phyloP scores from a whole-genome alignment of 2,113 vertebrate species.

The Phyllostomus discolor region DNA sequence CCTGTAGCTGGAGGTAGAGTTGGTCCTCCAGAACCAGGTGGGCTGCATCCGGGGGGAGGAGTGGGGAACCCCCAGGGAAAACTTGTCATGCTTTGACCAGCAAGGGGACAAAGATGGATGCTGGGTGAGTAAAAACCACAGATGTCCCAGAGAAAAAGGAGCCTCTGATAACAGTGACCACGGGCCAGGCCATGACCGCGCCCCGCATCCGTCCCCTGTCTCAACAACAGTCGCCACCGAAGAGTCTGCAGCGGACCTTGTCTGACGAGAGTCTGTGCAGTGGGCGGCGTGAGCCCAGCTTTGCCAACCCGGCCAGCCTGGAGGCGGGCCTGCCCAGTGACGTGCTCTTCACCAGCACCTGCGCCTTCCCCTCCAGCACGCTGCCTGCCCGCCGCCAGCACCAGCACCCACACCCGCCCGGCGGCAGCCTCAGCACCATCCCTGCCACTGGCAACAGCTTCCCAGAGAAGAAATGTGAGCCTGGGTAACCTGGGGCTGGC shows the following conservation, averaged over 20 bases:
- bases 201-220: background rate
- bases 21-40: background rate
- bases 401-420: conserved; percentile 34
- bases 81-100: background rate
- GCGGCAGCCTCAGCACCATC: conserved; percentile 59
- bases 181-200: background rate
- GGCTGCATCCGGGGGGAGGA: too few species aligned
- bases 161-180: rapidly evolving
- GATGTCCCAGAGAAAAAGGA: rapidly evolving
- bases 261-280: conserved; percentile 94
- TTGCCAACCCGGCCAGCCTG: conserved; percentile 77
- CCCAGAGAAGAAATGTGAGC: conserved; percentile 86
- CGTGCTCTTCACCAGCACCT: conserved; percentile 86
- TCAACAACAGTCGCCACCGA: conserved; percentile 81
- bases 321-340: conserved; percentile 80
- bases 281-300: conserved; percentile 86
- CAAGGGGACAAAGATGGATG: background rate
- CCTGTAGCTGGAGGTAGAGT: too few species aligned
- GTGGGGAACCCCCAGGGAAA: background rate
- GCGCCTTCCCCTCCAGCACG: conserved; percentile 79
- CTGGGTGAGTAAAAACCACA: background rate
- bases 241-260: conserved; percentile 89
- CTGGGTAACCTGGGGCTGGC: background rate
- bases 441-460: conserved; percentile 58
- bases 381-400: conserved; percentile 86